A percentile compares a stretch with the other conserved stretches of the same genome.
Evolutionary conservation across 1,140 invertebrate genomes (phyloP).

Genomic region (Leptinotarsa defecta): DNA sequence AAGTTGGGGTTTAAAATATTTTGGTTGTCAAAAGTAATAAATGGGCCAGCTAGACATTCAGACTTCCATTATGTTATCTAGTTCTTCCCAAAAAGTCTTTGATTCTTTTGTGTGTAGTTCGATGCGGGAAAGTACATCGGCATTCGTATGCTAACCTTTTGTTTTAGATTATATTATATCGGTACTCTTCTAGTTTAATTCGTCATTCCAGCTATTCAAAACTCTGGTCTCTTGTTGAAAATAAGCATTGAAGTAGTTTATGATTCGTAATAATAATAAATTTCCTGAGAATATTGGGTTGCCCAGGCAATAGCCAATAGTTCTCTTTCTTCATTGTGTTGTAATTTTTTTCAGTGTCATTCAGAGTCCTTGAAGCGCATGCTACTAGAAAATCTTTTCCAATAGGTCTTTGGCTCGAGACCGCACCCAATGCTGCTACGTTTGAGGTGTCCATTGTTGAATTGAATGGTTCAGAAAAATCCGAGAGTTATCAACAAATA

Average conservation of each 20-base stretch:
- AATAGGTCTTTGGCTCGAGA: conserved; percentile 44
- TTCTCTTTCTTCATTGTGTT: conserved; percentile 7
- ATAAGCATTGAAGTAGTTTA: not conserved
- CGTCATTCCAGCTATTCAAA: not conserved
- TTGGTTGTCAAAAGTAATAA: too few species aligned
- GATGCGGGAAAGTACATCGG: not conserved
- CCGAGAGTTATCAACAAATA: too few species aligned
- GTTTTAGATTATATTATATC: not conserved
- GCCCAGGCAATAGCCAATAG: conserved; percentile 3
- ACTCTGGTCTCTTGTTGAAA: not conserved
- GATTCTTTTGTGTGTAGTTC: not conserved
- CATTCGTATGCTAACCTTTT: not conserved
- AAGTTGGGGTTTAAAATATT: too few species aligned
- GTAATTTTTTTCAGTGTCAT: conserved; percentile 43
- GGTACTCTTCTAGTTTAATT: not conserved
- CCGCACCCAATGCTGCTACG: conserved; percentile 40
- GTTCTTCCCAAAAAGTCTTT: too few species aligned
- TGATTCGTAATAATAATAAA: not conserved
- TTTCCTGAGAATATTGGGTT: not conserved
- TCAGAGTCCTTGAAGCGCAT: conserved; percentile 45
- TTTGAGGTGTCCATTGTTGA: conserved; percentile 48
- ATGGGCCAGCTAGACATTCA: too few species aligned
- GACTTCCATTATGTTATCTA: too few species aligned
- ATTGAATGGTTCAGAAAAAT: conserved; percentile 8
- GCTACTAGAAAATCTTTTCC: conserved; percentile 45